Evolutionary conservation across 2,797 vertebrate genomes (phyloP).

Genomic region (Pangasius djambal): DNA sequence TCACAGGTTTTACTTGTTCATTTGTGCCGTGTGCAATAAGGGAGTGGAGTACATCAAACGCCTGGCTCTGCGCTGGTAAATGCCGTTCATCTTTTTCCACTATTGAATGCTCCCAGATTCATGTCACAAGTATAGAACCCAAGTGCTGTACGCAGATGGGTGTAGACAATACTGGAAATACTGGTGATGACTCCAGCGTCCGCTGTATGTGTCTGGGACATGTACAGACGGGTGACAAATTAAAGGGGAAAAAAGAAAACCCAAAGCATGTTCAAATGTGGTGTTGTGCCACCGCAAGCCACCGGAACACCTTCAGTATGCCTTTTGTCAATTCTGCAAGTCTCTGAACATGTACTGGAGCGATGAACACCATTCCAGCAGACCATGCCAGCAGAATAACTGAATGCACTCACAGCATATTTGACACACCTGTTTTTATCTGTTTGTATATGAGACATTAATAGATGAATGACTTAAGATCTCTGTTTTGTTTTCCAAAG

Average conservation of each 20-base stretch:
- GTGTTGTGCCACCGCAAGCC: too few species aligned
- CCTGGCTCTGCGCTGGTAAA: constrained; percentile 89
- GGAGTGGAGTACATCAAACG: constrained; percentile 90
- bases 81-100: not conserved
- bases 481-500: not conserved
- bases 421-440: not conserved
- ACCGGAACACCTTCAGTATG: too few species aligned
- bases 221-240: not conserved
- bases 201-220: not conserved
- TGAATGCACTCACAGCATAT: not conserved
- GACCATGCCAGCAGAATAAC: not conserved
- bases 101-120: constrained; percentile 9
- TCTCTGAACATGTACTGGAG: too few species aligned
- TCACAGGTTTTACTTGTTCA: constrained; percentile 90
- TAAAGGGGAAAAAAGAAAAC: not conserved
- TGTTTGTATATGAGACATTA: not conserved
- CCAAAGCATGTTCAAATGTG: not conserved
- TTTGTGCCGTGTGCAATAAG: constrained; percentile 93
- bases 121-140: constrained; percentile 1
- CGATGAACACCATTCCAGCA: too few species aligned
- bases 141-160: constrained; percentile 25
- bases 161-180: not conserved
- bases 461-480: not conserved
- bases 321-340: too few species aligned
- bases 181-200: not conserved